A percentile compares a stretch with the other conserved stretches of the same genome.
phyloP scores from a whole-genome alignment of 2,113 vertebrate species.

The Dryoscopus gambensis region DNA sequence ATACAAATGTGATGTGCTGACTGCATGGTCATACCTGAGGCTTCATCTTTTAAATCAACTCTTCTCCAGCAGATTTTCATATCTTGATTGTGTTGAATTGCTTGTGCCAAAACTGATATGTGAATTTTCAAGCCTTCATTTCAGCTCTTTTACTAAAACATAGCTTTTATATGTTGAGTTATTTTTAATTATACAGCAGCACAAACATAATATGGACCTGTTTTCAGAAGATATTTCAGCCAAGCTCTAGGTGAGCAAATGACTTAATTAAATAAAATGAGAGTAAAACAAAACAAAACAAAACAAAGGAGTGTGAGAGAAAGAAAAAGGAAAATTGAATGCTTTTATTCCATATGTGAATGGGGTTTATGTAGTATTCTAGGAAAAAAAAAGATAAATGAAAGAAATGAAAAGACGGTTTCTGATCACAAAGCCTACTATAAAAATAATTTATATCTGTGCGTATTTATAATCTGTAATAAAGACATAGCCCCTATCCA shows the following conservation, averaged over 20 bases:
- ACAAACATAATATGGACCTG: background rate
- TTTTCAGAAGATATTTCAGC: background rate
- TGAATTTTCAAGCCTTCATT: background rate
- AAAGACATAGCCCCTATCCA: background rate
- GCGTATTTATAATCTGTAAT: background rate
- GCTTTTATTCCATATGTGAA: background rate
- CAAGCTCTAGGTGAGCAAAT: background rate
- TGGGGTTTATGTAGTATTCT: background rate
- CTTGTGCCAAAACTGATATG: background rate
- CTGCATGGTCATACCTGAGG: background rate
- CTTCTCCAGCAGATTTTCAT: background rate
- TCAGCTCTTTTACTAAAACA: background rate
- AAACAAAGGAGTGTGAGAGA: background rate
- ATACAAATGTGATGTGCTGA: background rate
- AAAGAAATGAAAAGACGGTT: background rate
- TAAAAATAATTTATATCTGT: background rate
- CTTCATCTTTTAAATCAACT: background rate
- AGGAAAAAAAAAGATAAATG: background rate
- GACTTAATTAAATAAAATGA: background rate
- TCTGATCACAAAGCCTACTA: background rate
- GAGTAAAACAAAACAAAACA: background rate
- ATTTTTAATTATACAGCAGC: slow-evolving; percentile 16
- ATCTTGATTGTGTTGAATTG: background rate
- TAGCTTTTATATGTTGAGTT: background rate
- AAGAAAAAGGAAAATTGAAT: background rate